Evolutionary conservation across 2,888 invertebrate genomes (phyloP), one percentile per base, ranked within the genome.

Genomic region (Drosophila fulvimacula): DNA sequence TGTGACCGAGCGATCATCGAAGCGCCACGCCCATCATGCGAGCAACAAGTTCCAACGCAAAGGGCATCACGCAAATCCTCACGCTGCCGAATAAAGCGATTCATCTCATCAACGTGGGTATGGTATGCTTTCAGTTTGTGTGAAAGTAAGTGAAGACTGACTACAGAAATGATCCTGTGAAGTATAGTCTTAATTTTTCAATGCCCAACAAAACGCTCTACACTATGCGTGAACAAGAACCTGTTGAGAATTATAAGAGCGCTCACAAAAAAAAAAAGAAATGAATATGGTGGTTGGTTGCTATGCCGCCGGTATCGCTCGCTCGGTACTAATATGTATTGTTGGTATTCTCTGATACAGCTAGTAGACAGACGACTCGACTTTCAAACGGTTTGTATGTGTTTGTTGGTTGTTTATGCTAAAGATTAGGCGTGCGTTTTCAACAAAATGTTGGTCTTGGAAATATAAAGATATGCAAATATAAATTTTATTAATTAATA

Each of bases 91-190:
- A 92, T 92, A 92, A 91, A 93, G 92, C 92, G 92, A 93, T 93
- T 88, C 84, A 56, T 41, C 94, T 94, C 94, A 78, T 94, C 94
- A 94, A 94, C 94, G 93, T 94, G 94, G 94, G 90, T 93, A 91
- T 90, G 88, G 90, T 83, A 24, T 19, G 92, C 93, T 93, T 93
- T 91, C 92, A 87, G 76, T 84, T 93, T 92, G 92, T 92, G 93
- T 92, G 91, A 93, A 93, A 93, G 93, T 91, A 91, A 92, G 92
- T 90, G 93, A 94, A 94, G 94, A 94, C 93, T 92, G 93, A 94
- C 94, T 94, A 94, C 94, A 94, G 94, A 94, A 94, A 94, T 94
- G 94, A 94, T 94, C 94, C 94, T 94, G 94, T 94, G 94, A 94
- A 94, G 94, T 92, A 92, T 92, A 92, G 92, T 92, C 92, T 92